Percentiles rank a stretch among this genome's conserved stretches.
Evolutionary conservation across 2,113 vertebrate genomes (phyloP).

Genomic region (Colossoma macropomum): DNA sequence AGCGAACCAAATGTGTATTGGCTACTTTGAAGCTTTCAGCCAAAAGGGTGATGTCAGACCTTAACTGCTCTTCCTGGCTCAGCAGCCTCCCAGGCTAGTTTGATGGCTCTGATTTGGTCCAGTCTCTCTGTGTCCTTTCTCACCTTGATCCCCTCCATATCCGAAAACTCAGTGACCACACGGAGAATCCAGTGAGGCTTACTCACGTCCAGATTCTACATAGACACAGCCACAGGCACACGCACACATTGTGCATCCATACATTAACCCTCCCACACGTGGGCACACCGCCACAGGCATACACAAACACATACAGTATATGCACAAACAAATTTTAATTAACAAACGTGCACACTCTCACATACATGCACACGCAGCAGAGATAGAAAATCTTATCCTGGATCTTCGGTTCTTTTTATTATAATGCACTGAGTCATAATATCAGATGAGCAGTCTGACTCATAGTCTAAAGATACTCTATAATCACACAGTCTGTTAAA

Average conservation of each 20-base stretch:
- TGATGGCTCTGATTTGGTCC: constrained; percentile 12
- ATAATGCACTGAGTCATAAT: constrained; percentile 20
- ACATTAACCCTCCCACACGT: background rate
- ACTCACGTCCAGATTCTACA: constrained; percentile 7
- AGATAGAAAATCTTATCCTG: background rate
- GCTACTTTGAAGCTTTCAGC: background rate
- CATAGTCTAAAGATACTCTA: background rate
- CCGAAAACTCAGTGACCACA: background rate
- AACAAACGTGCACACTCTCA: background rate
- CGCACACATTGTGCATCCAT: background rate
- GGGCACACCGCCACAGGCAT: background rate
- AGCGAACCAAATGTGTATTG: too few species aligned
- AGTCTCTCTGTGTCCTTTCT: constrained; percentile 13
- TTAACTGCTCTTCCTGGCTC: constrained; percentile 24
- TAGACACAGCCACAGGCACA: background rate
- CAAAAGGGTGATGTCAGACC: background rate
- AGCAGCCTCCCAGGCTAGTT: constrained; percentile 9
- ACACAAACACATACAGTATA: background rate
- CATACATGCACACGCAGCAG: background rate
- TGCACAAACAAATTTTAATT: background rate
- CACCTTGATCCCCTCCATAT: background rate
- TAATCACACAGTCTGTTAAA: constrained; percentile 27
- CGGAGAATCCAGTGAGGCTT: constrained; percentile 12
- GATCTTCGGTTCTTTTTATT: background rate
- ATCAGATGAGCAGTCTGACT: constrained; percentile 15